Evolutionary conservation across 2,888 invertebrate genomes (phyloP), one percentile per base, ranked within the genome.

Genomic region (Drosophila conformis): DNA sequence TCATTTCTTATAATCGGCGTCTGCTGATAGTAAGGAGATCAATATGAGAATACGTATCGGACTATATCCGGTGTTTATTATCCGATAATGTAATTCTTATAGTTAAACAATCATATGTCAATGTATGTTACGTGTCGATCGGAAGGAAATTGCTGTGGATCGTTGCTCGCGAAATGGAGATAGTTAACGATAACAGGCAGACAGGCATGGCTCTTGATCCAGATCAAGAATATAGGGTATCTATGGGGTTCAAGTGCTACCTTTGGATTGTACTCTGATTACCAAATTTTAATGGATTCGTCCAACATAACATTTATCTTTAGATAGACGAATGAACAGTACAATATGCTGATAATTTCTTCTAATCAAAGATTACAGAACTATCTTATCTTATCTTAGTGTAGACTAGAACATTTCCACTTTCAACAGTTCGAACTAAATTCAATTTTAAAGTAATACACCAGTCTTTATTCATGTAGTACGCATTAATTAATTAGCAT

Each of bases 401-500:
- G 31, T 49, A 27, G 8, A 0, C 25, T 18, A 18, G 5, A 29
- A 7, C 29, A 29, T 18, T 29, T 27, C 2, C 27, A 2, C 18
- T 29, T 49, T 27, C 27, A 8, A 4, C 10, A 29, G 10, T 29
- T 38, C 3, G 13, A 38, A 35, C 18, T 2, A 11, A 36, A 10
- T 36, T 1, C 15, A 29, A 18, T 27, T 8, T 38, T n/a, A 11
- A 7, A 31, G 25, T 21, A 31, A 52, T 27, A n/a, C 10, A 4
- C 10, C 15, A 31, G 35, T 15, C 2, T 4, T 29, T 31, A 15
- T 4, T 7, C 15, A 70, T 70, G 56, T 66, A 68, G 62, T 74
- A 70, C 69, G 78, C 78, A 78, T 70, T 69, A 48, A 46, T 42
- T 35, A 70, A 74, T 74, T 65, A 51, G 18, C 36, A 25, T 42